Evolutionary conservation across 2,888 invertebrate genomes (phyloP), one percentile per base, ranked within the genome.

Genomic region (Dendrolimus pini): DNA sequence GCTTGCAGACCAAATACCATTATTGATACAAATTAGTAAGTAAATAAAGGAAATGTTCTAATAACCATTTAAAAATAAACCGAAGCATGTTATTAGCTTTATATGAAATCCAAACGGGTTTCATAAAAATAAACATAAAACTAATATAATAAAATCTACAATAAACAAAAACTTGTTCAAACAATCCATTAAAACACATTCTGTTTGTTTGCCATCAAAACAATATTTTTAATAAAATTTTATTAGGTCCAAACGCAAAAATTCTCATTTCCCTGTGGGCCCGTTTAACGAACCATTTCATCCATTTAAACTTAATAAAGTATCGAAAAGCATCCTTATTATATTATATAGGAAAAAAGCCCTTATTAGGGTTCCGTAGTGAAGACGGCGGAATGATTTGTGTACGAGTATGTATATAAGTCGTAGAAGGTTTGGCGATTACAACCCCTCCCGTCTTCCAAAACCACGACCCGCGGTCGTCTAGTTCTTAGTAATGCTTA

Each of bases 241-340:
- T 55, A 41, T 57, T 55, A 53, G 47, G 53, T 41, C 61, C 59
- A 61, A 63, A 62, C 64, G 63, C 65, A 64, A 61, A 64, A 59
- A 58, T 57, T 42, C 59, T 61, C 65, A 66, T 74, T 67, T 73
- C 76, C 76, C 74, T 55, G 54, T 64, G 72, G 68, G 65, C 69
- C 65, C 70, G 69, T 78, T 81, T 78, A 83, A 80, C 79, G 81
- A 85, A 82, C 78, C 85, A 81, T 85, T 86, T 82, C 77, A 82
- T 78, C 78, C 78, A 74, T 82, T 83, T 77, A 79, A 79, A 83
- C 75, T 74, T 82, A 85, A 86, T 86, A 85, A 85, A 83, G 81
- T 81, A 86, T 85, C 77, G 82, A 74, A 83, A 85, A 86, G 80
- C 72, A 82, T 77, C 78, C 77, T 84, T 83, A 86, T 87, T 85